These are phyloP conservation scores for Coracopsis vasa DNA, from an alignment of 2,113 vertebrate genomes.

Conservation along the genomic window DNA sequence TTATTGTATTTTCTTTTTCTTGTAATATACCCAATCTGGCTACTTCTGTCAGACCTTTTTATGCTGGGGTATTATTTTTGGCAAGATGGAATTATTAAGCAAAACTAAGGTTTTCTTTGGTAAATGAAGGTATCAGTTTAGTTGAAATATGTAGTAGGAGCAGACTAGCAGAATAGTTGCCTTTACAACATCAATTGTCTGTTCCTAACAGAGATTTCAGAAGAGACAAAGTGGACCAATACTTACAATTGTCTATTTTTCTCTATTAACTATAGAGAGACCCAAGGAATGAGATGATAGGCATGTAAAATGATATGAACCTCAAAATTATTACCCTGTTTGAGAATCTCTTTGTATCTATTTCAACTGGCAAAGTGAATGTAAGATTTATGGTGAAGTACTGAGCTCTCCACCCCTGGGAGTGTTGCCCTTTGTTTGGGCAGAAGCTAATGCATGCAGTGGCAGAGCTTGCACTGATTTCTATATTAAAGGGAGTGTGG, in stretches of 20 bases:
- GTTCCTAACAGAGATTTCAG: not conserved
- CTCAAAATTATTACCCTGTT: not conserved
- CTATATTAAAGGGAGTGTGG: not conserved
- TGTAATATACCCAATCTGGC: not conserved
- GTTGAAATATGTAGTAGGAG: not conserved
- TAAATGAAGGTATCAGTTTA: not conserved
- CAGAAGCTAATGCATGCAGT: not conserved
- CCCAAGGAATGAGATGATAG: not conserved
- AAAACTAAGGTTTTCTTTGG: not conserved
- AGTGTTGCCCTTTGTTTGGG: not conserved
- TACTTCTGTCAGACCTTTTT: not conserved
- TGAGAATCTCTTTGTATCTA: not conserved
- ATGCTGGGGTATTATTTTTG: not conserved
- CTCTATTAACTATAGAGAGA: not conserved
- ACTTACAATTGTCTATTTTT: not conserved
- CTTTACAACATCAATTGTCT: not conserved
- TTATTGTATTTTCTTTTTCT: not conserved
- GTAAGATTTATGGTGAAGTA: not conserved
- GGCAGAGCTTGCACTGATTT: not conserved
- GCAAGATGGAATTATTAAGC: not conserved
- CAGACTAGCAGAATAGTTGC: not conserved
- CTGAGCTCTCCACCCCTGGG: not conserved
- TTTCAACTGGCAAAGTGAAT: not conserved
- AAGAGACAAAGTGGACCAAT: not conserved
- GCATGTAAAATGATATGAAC: not conserved